A percentile compares a stretch with the other conserved stretches of the same genome.
These are phyloP conservation scores for Drosophila limbata DNA, from an alignment of 2,888 invertebrate species.

Conservation along the genomic window DNA sequence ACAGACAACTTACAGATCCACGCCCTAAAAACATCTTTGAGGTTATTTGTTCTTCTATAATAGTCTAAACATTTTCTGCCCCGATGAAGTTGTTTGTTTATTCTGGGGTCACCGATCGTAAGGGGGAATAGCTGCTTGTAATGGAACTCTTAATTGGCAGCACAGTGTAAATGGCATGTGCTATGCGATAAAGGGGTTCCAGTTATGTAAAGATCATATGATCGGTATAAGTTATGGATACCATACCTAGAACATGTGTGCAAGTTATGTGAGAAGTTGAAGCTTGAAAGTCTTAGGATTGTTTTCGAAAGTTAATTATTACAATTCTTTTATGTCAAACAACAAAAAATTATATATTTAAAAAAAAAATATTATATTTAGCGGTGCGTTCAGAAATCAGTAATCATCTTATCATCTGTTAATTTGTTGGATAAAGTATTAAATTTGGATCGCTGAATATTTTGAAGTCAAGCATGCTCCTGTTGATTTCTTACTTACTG, in stretches of 20 bases:
- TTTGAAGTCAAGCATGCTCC: neutral
- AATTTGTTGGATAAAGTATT: no score
- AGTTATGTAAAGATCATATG: neutral
- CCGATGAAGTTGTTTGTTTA: slow-evolving; percentile 64
- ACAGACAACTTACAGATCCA: slow-evolving; percentile 40
- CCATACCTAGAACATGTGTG: neutral
- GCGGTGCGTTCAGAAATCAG: no score
- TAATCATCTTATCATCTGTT: no score
- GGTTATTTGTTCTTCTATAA: slow-evolving; percentile 57
- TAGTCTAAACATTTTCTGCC: slow-evolving; percentile 60
- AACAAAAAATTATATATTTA: no score
- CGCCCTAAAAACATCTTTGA: slow-evolving; percentile 56
- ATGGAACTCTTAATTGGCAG: slow-evolving; percentile 60
- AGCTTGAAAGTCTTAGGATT: neutral
- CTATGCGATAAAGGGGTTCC: slow-evolving; percentile 3
- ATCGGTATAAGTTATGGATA: neutral
- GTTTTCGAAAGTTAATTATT: neutral
- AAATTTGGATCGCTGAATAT: neutral
- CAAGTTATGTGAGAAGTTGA: neutral
- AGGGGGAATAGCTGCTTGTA: slow-evolving; percentile 32
- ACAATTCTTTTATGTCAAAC: no score
- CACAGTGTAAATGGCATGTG: slow-evolving; percentile 27
- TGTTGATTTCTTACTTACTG: neutral
- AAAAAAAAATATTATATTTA: no score
- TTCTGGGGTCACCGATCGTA: slow-evolving; percentile 53